Base-by-base conservation (phyloP, 2,888 invertebrate genomes). In the Callinectes sapidus region DNA sequence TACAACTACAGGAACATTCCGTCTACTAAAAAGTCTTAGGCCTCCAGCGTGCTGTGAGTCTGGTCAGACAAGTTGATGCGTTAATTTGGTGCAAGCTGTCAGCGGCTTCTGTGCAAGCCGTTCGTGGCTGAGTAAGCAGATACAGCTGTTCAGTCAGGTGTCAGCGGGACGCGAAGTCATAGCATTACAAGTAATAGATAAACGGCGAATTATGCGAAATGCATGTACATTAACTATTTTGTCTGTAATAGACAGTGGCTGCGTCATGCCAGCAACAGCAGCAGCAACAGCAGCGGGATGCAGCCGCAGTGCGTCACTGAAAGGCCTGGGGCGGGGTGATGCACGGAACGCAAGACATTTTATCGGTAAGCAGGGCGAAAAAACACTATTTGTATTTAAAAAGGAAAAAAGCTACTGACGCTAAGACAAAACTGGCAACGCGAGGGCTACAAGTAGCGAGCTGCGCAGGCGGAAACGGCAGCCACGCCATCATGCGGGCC, bases 41-140 rank as follows among this genome's bases (percentile, higher is more conserved):
- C 35, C 3, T 14, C 32, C 81, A 81, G 81, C 81, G 81, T 81
- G 81, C 35, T 14, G 81, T n/a, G 32, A 16, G 32, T 35, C 35
- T 35, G 81, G 32, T n/a, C 23, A n/a, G 3, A 81, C 14, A 81
- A 8, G 81, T 81, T 81, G 35, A 35, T 81, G 81, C 32, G 13
- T 35, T n/a, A n/a, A n/a, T n/a, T n/a, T 81, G 2, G 23, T 71
- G 81, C 32, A 35, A 32, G 81, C 81, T 35, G 81, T 81, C 81
- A 32, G 81, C 35, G 81, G 32, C 32, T 18, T 81, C 81, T 81
- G 81, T 35, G 35, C 81, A 81, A 35, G 81, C 81, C 81, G 81
- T 35, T 81, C 2, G 2, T 13, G 81, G 35, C 81, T 35, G 32
- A 35, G 35, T n/a, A 81, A 35, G 81, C 81, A 81, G 81, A 35